These are phyloP conservation scores for Limonius californicus DNA, from an alignment of 1,140 invertebrate species.

Conservation along the genomic window DNA sequence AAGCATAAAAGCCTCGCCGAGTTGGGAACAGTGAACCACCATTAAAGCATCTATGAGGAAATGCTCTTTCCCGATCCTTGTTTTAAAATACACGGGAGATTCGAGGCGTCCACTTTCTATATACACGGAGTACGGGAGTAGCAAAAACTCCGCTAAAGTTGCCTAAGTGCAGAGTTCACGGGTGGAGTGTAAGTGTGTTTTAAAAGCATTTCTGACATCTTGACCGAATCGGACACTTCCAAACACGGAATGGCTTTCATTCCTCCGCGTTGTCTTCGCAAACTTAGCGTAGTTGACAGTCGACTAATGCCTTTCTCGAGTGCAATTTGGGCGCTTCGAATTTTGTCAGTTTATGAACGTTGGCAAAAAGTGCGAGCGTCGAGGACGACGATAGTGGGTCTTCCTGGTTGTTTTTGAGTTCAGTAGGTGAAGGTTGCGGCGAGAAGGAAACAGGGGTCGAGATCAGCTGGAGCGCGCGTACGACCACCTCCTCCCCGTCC, in stretches of 20 bases:
- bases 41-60: conserved; percentile 36
- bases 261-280: conserved; percentile 28
- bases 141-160: conserved; percentile 17
- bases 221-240: conserved; percentile 46
- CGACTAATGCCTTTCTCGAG: conserved; percentile 13
- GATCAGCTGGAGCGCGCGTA: conserved; percentile 25
- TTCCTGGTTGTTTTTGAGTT: conserved; percentile 20
- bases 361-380: not conserved
- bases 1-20: conserved; percentile 20
- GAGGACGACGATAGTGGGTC: not conserved
- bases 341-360: conserved; percentile 4
- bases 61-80: conserved; percentile 31
- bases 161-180: conserved; percentile 15
- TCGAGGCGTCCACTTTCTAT: conserved; percentile 23
- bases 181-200: conserved; percentile 39
- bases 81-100: conserved; percentile 35
- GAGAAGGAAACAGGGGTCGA: not conserved
- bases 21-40: conserved; percentile 30
- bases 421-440: conserved; percentile 22
- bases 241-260: conserved; percentile 47
- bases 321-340: not conserved
- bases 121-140: conserved; percentile 21
- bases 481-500: not conserved
- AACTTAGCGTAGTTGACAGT: conserved; percentile 34
- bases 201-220: conserved; percentile 49